Conservation (phyloP, 2,113 vertebrate species). For the Pseudorhombus dupliciocellatus region DNA sequence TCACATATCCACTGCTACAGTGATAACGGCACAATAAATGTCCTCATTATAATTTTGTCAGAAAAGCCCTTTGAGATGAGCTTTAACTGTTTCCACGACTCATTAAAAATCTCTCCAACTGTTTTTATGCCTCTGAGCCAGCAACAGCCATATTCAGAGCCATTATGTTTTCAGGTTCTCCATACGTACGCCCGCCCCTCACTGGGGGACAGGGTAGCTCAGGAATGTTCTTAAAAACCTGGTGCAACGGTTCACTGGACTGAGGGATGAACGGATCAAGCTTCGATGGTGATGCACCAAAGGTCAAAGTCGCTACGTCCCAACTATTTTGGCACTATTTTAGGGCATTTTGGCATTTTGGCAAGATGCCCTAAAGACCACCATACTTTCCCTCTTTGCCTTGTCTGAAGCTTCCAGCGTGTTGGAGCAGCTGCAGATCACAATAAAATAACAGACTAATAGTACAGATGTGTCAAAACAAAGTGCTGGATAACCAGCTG, state of each 20-base stretch:
- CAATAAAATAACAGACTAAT: neutral
- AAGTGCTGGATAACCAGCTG: neutral
- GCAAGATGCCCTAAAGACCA: too few relatives aligned
- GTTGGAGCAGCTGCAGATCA: neutral
- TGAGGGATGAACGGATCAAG: neutral
- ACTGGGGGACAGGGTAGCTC: too few relatives aligned
- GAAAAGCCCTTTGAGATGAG: neutral
- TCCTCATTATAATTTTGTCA: neutral
- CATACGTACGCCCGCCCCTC: too few relatives aligned
- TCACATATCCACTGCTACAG: neutral
- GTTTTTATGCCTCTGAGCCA: neutral
- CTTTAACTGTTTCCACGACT: neutral
- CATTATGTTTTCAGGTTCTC: neutral
- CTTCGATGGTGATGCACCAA: neutral
- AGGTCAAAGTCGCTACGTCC: neutral
- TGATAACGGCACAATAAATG: neutral
- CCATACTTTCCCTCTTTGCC: neutral
- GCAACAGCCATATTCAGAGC: neutral
- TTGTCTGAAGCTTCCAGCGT: neutral
- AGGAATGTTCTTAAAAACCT: neutral
- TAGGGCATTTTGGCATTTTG: too few relatives aligned
- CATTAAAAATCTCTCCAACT: neutral
- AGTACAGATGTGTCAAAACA: conserved; percentile 4
- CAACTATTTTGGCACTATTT: neutral
- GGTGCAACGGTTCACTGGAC: neutral